phyloP scores from a whole-genome alignment of 2,113 vertebrate genomes.

The Charina bottae region DNA sequence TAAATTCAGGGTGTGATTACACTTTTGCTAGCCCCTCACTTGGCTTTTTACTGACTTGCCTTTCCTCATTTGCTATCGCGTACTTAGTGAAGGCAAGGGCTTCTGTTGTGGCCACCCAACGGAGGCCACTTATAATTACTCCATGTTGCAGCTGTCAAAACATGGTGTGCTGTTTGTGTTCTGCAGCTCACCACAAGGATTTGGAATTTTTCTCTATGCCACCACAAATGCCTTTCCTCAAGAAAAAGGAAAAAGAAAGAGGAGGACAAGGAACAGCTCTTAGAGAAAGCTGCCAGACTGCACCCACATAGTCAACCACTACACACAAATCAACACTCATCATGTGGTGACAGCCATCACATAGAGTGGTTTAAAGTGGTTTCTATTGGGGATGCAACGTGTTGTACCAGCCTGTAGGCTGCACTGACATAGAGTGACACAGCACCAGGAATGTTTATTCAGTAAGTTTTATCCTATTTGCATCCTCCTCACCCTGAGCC shows the following conservation, averaged over 20 bases:
- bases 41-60: background rate
- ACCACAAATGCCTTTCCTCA: background rate
- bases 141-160: slow-evolving; percentile 12
- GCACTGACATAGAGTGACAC: background rate
- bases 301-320: slow-evolving; percentile 6
- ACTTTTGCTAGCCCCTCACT: background rate
- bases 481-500: background rate
- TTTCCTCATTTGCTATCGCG: background rate
- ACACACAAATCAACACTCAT: background rate
- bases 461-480: background rate
- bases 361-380: background rate
- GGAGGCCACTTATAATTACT: slow-evolving; percentile 10
- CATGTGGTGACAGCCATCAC: background rate
- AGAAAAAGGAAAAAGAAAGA: background rate
- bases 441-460: background rate
- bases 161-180: background rate
- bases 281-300: background rate
- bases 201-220: background rate
- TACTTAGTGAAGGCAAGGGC: background rate
- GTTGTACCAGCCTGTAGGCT: background rate
- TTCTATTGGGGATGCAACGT: background rate
- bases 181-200: background rate
- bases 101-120: background rate
- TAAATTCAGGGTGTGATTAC: background rate
- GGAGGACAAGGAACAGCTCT: background rate